Conservation (phyloP, 2,113 vertebrate genomes). For the Melospiza melodia region DNA sequence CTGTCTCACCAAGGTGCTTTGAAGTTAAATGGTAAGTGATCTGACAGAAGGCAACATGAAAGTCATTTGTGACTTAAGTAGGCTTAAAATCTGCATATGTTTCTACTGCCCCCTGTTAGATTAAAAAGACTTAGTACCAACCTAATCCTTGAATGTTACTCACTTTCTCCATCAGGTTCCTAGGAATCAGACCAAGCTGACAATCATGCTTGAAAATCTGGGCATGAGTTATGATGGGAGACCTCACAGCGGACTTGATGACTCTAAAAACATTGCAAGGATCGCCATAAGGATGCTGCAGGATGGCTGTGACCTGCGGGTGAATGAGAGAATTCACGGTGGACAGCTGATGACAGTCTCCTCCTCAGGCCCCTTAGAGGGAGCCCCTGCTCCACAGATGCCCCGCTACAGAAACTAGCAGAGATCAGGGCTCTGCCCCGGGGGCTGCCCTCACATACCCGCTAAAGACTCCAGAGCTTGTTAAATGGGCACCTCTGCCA, state of each 20-base stretch:
- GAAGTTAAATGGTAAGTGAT: slow-evolving; percentile 3
- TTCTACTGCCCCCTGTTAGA: background rate
- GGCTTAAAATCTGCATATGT: background rate
- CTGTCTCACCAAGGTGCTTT: slow-evolving; percentile 25
- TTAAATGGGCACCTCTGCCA: background rate
- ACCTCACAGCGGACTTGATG: slow-evolving; percentile 94
- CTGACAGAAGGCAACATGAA: background rate
- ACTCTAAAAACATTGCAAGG: slow-evolving; percentile 93
- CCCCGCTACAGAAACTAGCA: slow-evolving; percentile 80
- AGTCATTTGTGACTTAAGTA: background rate
- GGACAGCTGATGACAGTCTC: slow-evolving; percentile 87
- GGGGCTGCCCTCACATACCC: background rate
- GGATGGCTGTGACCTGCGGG: slow-evolving; percentile 91
- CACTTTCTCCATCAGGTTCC: slow-evolving; percentile 80
- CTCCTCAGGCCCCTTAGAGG: slow-evolving; percentile 83
- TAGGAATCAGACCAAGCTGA: slow-evolving; percentile 90
- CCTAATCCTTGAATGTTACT: background rate
- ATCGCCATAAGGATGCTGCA: slow-evolving; percentile 93
- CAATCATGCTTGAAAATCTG: slow-evolving; percentile 93
- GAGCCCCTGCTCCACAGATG: slow-evolving; percentile 85
- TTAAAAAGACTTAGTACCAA: background rate
- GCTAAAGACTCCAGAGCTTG: background rate
- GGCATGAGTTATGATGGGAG: slow-evolving; percentile 92
- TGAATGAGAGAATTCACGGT: slow-evolving; percentile 89
- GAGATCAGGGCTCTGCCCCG: background rate